phyloP scores from a whole-genome alignment of 1,140 invertebrate genomes.

The Drosophila melanogaster region DNA sequence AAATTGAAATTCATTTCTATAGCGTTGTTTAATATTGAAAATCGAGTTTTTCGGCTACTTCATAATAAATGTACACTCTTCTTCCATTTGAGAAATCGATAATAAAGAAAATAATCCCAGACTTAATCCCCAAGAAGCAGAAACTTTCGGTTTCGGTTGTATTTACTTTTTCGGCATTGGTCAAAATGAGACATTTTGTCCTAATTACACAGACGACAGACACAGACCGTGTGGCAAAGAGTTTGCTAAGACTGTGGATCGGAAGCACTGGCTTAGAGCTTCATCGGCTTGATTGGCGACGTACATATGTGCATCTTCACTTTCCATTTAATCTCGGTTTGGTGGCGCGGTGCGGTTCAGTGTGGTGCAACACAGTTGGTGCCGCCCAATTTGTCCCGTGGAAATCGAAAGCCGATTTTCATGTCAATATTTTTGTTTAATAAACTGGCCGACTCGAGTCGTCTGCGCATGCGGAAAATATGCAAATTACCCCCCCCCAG shows the following conservation, averaged over 20 bases:
- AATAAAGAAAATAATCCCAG: slow-evolving; percentile 2
- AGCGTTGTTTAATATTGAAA: too few species aligned
- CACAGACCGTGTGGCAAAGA: slow-evolving; percentile 43
- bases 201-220: slow-evolving; percentile 76
- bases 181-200: slow-evolving; percentile 81
- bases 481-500: slow-evolving; percentile 67
- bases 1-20: too few species aligned
- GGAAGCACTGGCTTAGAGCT: slow-evolving; percentile 9
- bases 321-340: slow-evolving; percentile 80
- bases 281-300: slow-evolving; percentile 62
- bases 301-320: slow-evolving; percentile 77
- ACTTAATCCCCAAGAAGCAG: slow-evolving; percentile 31
- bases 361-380: slow-evolving; percentile 63
- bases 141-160: slow-evolving; percentile 50
- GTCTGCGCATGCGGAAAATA: slow-evolving; percentile 79
- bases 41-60: too few species aligned
- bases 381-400: slow-evolving; percentile 78
- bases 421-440: slow-evolving; percentile 82
- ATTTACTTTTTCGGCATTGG: slow-evolving; percentile 77
- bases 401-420: slow-evolving; percentile 83
- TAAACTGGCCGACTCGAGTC: slow-evolving; percentile 58
- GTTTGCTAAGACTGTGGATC: slow-evolving; percentile 5
- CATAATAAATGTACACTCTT: too few species aligned
- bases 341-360: slow-evolving; percentile 8
- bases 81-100: neutral